Conservation (phyloP, 2,888 invertebrate genomes). For the Mellilla xanthometata region DNA sequence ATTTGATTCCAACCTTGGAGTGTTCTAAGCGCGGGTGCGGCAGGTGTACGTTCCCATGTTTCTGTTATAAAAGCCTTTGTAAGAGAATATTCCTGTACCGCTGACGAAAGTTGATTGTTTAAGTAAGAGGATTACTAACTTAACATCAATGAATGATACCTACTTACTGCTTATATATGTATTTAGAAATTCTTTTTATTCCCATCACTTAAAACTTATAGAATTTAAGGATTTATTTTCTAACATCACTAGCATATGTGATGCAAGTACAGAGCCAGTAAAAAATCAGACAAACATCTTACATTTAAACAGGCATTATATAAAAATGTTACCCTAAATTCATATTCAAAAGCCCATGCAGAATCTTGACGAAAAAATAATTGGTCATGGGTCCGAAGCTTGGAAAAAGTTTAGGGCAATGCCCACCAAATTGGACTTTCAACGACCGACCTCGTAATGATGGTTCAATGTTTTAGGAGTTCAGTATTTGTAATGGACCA, state of each 20-base stretch:
- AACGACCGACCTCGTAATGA: slow-evolving; percentile 31
- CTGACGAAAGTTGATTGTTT: slow-evolving; percentile 53
- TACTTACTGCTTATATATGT: too few relatives aligned
- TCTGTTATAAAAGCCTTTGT: slow-evolving; percentile 52
- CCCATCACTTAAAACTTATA: too few relatives aligned
- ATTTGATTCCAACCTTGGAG: slow-evolving; percentile 46
- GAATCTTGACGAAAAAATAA: slow-evolving; percentile 60
- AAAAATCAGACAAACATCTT: too few relatives aligned
- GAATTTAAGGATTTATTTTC: too few relatives aligned
- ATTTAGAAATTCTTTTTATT: too few relatives aligned
- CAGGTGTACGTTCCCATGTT: slow-evolving; percentile 66
- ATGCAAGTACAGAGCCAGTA: too few relatives aligned
- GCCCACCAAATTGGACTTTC: slow-evolving; percentile 29
- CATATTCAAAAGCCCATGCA: slow-evolving; percentile 57
- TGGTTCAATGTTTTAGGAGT: slow-evolving; percentile 18
- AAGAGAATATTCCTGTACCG: slow-evolving; percentile 47
- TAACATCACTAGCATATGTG: too few relatives aligned
- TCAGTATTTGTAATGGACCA: slow-evolving; percentile 2
- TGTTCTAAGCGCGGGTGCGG: slow-evolving; percentile 50
- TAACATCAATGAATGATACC: slow-evolving; percentile 38
- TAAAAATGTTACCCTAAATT: slow-evolving; percentile 68
- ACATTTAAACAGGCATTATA: slow-evolving; percentile 74
- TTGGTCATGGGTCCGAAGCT: slow-evolving; percentile 38
- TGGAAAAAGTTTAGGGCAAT: slow-evolving; percentile 33
- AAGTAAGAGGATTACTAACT: slow-evolving; percentile 50